These are phyloP conservation scores for Cantharis nigra DNA, from an alignment of 2,888 invertebrate genomes.

Conservation along the genomic window DNA sequence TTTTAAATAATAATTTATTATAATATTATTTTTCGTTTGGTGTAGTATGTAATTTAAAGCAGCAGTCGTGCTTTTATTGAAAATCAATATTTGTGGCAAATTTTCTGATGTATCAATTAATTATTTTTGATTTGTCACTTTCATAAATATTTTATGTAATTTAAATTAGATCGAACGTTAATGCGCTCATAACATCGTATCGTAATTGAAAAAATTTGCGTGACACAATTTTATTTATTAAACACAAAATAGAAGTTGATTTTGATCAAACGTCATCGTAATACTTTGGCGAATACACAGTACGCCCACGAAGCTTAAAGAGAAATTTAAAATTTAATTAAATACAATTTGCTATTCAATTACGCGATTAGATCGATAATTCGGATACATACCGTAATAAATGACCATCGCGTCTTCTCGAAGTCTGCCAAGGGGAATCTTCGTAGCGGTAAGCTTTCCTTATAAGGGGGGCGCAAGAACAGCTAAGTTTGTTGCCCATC, in stretches of 20 bases:
- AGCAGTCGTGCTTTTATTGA: background rate
- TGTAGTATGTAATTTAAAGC: background rate
- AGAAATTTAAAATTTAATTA: background rate
- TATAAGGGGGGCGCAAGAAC: conserved; percentile 95
- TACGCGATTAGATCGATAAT: background rate
- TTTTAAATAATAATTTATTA: background rate
- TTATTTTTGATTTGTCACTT: background rate
- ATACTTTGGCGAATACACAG: background rate
- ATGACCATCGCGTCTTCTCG: conserved; percentile 82
- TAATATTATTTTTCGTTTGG: background rate
- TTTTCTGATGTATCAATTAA: background rate
- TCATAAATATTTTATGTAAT: background rate
- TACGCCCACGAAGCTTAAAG: background rate
- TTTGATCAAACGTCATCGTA: background rate
- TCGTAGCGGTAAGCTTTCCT: conserved; percentile 96
- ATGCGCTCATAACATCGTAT: background rate
- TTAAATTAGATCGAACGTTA: background rate
- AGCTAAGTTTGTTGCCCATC: conserved; percentile 98
- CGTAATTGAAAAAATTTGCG: background rate
- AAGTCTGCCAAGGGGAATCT: conserved; percentile 94
- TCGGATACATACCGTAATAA: conserved; percentile 75
- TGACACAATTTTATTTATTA: background rate
- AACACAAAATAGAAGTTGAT: background rate
- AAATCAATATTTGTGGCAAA: background rate
- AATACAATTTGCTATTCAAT: background rate